Base-by-base conservation (phyloP, 2,888 invertebrate genomes). In the Ochropleura plecta region DNA sequence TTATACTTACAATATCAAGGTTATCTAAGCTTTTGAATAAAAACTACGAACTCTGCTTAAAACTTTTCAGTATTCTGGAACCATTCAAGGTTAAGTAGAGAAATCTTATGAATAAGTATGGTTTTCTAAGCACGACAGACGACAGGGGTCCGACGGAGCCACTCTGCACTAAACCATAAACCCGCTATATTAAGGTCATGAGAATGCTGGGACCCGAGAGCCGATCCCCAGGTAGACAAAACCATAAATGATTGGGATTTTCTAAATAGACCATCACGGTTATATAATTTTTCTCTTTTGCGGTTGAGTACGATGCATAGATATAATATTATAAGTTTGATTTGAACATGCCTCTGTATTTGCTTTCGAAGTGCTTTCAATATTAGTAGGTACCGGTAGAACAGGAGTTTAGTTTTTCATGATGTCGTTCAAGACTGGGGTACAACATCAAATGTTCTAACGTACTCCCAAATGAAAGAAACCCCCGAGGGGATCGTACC, bases 401-500 rank as follows among this genome's bases (percentile, higher is more conserved):
- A 44, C n/a, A 5, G 64, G 30, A 60, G 40, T 59, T 1, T 68
- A 67, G 70, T 60, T 66, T 63, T 66, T 30, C 40, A 9, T 59
- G 30, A 30, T 51, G 68, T 66, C 57, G 75, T 68, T 71, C 55
- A 69, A 88, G 83, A 86, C 83, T 87, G 80, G 84, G 72, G 81
- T 86, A 90, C 88, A 90, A 90, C 88, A 90, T 87, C 79, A 90
- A 89, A 90, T 90, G 81, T 90, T 88, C 83, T 85, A 86, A 89
- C 89, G 85, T 89, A 87, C 84, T 89, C 83, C 86, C 82, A 90
- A 89, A 91, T 88, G 88, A 91, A 91, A 90, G 79, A 79, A 88
- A 82, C 83, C 88, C 89, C 84, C 57, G 78, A 85, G 88, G 89
- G 88, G 84, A 86, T 86, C 84, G 83, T 83, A 84, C 88, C 78